phyloP scores from a whole-genome alignment of 2,113 vertebrate genomes.

The Cavia porcellus region DNA sequence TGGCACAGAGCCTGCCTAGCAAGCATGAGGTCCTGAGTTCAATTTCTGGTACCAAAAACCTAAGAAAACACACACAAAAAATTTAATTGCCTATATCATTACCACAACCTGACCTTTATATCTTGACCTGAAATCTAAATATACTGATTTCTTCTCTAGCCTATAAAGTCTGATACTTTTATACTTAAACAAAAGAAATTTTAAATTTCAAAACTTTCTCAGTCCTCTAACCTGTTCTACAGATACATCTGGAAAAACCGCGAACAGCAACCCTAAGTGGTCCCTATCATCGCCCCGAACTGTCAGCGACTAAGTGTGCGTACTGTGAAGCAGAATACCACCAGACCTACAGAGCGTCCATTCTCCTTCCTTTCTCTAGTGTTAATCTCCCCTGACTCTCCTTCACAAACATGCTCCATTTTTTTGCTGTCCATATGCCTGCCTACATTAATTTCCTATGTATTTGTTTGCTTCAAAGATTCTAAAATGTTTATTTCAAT shows the following conservation, averaged over 20 bases:
- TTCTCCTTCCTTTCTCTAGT: constrained; percentile 3
- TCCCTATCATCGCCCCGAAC: neutral
- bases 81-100: neutral
- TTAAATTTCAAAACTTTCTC: constrained; percentile 41
- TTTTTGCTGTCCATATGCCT: neutral
- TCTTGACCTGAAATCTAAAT: constrained; percentile 38
- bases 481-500: constrained; percentile 40
- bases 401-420: neutral
- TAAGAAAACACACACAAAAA: neutral
- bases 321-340: neutral
- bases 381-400: neutral
- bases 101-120: constrained; percentile 1
- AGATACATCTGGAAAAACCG: constrained; percentile 17
- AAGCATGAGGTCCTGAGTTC: no score
- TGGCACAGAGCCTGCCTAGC: no score
- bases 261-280: constrained; percentile 1
- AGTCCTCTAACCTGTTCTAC: neutral
- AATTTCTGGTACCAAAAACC: no score
- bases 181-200: constrained; percentile 24
- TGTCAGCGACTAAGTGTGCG: neutral
- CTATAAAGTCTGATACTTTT: neutral
- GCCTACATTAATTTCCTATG: constrained; percentile 12
- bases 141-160: neutral
- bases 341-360: neutral
- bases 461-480: neutral